phyloP scores from a whole-genome alignment of 1,140 invertebrate genomes.

The Delia radicum region DNA sequence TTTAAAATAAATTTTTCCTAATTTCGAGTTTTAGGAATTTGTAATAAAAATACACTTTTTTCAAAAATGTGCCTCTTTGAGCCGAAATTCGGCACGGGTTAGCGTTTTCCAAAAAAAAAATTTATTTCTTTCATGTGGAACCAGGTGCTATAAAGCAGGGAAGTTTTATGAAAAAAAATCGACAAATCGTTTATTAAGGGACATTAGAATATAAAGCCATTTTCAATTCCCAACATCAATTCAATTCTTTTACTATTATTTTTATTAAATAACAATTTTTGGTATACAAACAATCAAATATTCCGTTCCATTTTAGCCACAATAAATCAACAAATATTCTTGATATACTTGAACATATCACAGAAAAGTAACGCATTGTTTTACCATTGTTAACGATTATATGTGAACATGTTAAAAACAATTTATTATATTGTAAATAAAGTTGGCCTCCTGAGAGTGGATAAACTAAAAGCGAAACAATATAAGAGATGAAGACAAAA shows the following conservation, averaged over 20 bases:
- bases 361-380: neutral
- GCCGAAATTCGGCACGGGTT: too few species aligned
- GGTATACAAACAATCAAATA: neutral
- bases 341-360: neutral
- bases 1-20: too few species aligned
- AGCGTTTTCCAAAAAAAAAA: too few species aligned
- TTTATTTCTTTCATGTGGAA: too few species aligned
- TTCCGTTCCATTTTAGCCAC: neutral
- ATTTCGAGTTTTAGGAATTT: too few species aligned
- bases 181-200: too few species aligned
- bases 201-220: too few species aligned
- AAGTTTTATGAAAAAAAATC: too few species aligned
- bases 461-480: neutral
- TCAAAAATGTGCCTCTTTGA: too few species aligned
- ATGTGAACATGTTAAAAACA: neutral
- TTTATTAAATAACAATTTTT: neutral
- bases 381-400: neutral
- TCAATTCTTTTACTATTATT: neutral
- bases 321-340: neutral
- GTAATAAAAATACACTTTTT: too few species aligned
- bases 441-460: neutral
- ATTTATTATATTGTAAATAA: neutral
- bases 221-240: neutral
- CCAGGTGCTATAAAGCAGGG: too few species aligned
- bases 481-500: neutral